Evolutionary conservation across 2,113 vertebrate genomes (phyloP).

Genomic region (Phoxinus phoxinus): DNA sequence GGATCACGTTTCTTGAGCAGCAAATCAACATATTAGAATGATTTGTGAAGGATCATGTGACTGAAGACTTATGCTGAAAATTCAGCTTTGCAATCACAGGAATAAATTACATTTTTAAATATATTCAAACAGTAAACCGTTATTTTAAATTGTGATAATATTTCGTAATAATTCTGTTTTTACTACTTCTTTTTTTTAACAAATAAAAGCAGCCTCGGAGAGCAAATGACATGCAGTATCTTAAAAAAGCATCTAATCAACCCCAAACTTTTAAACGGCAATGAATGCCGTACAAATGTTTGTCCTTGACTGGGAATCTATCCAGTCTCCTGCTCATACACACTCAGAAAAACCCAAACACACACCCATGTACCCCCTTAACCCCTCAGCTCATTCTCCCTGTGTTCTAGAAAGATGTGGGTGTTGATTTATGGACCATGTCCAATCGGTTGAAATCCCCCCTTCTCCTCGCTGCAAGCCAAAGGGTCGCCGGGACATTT

Average conservation of each 20-base stretch:
- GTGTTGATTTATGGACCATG: slow-evolving; percentile 80
- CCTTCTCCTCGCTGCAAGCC: slow-evolving; percentile 46
- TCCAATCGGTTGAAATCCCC: slow-evolving; percentile 73
- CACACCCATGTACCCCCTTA: slow-evolving; percentile 48
- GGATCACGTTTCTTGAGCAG: neutral
- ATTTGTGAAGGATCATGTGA: no score
- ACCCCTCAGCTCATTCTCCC: slow-evolving; percentile 60
- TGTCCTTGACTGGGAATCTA: slow-evolving; percentile 8
- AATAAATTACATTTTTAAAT: neutral
- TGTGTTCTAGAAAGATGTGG: slow-evolving; percentile 75
- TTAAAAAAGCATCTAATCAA: neutral
- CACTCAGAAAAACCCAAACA: slow-evolving; percentile 2
- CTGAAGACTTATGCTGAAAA: neutral
- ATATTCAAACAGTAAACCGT: neutral
- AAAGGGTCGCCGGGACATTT: slow-evolving; percentile 68
- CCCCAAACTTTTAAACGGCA: neutral
- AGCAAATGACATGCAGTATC: neutral
- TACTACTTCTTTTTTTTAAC: neutral
- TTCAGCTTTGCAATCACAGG: neutral
- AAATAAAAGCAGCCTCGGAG: neutral
- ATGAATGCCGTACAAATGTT: neutral
- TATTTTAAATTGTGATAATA: neutral
- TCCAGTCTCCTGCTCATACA: slow-evolving; percentile 5
- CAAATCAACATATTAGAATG: neutral
- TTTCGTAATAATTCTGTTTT: neutral